Conservation (phyloP, 2,113 vertebrate genomes). For the Sinocyclocheilus maitianheensis region DNA sequence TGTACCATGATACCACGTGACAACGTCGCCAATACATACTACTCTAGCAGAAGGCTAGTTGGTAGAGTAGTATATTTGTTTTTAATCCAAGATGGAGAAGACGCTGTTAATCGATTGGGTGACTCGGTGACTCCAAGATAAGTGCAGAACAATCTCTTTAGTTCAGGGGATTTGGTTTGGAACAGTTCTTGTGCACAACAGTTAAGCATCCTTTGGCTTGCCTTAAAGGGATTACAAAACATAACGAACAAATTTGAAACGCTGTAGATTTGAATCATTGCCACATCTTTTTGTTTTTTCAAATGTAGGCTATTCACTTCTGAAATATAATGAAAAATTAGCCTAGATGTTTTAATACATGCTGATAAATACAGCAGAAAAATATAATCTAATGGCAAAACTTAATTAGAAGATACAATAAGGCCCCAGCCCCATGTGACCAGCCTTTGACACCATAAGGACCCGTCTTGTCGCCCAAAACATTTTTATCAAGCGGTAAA, state of each 20-base stretch:
- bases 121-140: slow-evolving; percentile 20
- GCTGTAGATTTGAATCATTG: background rate
- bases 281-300: background rate
- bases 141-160: slow-evolving; percentile 42
- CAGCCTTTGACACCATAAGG: background rate
- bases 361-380: background rate
- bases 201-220: background rate
- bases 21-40: background rate
- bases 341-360: background rate
- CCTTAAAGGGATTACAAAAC: background rate
- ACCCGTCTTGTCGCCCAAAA: background rate
- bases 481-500: background rate
- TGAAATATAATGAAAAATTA: background rate
- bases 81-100: background rate
- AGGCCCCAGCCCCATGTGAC: background rate
- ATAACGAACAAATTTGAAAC: background rate
- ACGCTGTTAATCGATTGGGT: slow-evolving; percentile 30
- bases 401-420: background rate
- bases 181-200: background rate
- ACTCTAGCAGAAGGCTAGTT: background rate
- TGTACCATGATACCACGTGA: background rate
- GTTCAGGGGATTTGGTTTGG: slow-evolving; percentile 24
- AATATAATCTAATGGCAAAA: background rate
- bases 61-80: background rate
- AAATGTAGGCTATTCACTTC: background rate